Conservation (phyloP, 2,113 vertebrate species). For the Scytalopus superciliaris region DNA sequence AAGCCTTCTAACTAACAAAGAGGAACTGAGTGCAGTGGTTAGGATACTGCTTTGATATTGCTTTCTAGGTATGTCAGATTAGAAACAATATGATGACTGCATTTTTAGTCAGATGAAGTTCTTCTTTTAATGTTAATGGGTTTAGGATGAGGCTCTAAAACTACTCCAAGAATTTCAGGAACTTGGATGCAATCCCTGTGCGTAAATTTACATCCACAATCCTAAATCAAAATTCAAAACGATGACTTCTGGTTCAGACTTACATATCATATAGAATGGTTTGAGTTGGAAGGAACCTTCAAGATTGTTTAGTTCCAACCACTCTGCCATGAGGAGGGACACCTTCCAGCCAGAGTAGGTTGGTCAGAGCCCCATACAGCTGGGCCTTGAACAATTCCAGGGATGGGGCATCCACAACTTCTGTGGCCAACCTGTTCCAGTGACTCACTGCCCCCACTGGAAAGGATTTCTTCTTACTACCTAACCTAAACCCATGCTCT, state of each 20-base stretch:
- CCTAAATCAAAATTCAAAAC: background rate
- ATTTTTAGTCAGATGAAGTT: background rate
- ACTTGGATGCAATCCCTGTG: background rate
- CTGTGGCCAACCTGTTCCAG: background rate
- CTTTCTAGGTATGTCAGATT: background rate
- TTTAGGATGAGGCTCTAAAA: background rate
- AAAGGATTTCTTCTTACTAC: background rate
- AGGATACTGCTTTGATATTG: background rate
- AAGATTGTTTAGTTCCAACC: background rate
- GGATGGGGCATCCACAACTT: background rate
- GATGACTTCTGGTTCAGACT: background rate
- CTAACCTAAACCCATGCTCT: background rate
- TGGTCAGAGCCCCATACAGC: background rate
- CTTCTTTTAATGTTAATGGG: background rate
- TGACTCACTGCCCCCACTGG: background rate
- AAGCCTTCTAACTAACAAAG: background rate
- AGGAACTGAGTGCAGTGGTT: background rate
- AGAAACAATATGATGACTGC: background rate
- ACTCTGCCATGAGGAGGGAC: background rate
- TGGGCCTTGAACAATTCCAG: no score
- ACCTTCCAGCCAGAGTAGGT: background rate
- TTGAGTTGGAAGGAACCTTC: background rate
- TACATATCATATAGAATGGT: background rate
- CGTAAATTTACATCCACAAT: background rate
- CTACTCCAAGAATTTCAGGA: background rate